Evolutionary conservation across 2,797 vertebrate genomes (phyloP), one percentile per base, ranked within the genome.

Genomic region (Hozukius guyotensis): DNA sequence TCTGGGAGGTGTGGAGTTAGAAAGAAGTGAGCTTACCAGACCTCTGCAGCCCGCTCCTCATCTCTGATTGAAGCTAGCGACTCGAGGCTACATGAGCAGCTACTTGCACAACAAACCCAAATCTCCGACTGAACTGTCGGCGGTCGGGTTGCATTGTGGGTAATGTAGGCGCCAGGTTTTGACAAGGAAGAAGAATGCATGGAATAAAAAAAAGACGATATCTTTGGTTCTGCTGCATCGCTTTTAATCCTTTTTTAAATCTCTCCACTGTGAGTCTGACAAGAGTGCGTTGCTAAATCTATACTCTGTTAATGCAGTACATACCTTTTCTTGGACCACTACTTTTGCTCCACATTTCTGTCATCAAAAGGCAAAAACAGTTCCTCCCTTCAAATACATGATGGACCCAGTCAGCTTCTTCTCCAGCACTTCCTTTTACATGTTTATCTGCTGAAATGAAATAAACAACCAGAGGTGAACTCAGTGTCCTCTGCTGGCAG

Each of bases 51-150:
- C 55, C 0, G 24, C 24, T 57, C 13, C 24, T 25, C 55, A 14
- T 57, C 24, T 27, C 0, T 57, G 55, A 13, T 27, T 27, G 16
- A 61, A 46, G 14, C 0, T 18, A 46, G 0, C 0, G 0, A 46
- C 42, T 46, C 16, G 0, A 42, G 16, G 16, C 18, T 59, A 59
- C 25, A 0, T 27, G 31, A 60, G 57, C 57, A 60, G 8, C 56
- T 57, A 57, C 5, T 38, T 14, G 5, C 36, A 38, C 0, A 38
- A 38, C 24, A 25, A 3, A 16, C 55, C 13, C 22, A 29, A 4
- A 29, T 57, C 55, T 27, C 55, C 0, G 55, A 27, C 55, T 18
- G 8, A 56, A 56, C 22, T 25, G 0, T 27, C 0, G 24, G 0
- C 27, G 2, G 16, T 31, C 14, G 2, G 57, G 8, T 32, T 3